These are phyloP conservation scores for Psittacula echo DNA, from an alignment of 2,797 vertebrate genomes.

Conservation along the genomic window DNA sequence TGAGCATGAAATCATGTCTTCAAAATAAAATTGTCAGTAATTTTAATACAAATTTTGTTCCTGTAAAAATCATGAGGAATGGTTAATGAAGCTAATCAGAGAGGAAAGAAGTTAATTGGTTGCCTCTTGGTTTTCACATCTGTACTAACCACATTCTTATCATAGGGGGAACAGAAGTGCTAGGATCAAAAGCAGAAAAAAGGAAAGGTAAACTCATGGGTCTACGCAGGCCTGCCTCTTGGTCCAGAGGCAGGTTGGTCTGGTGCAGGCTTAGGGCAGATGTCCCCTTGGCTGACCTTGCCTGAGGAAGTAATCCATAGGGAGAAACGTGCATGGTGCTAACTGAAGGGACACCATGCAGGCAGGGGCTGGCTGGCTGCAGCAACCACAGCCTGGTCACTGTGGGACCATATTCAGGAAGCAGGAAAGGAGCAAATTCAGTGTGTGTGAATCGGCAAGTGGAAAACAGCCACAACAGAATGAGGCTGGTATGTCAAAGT, in stretches of 20 bases:
- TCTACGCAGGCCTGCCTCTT: background rate
- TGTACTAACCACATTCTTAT: background rate
- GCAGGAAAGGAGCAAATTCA: background rate
- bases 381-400: background rate
- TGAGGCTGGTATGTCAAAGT: background rate
- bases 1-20: background rate
- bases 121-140: background rate
- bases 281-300: background rate
- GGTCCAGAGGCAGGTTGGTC: background rate
- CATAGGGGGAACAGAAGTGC: background rate
- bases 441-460: background rate
- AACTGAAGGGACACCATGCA: background rate
- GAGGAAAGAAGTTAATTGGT: background rate
- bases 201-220: background rate
- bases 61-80: background rate
- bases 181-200: background rate
- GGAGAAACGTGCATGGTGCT: background rate
- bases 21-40: background rate
- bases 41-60: background rate
- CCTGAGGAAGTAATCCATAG: fast-evolving
- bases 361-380: background rate
- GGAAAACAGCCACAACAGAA: background rate
- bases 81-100: background rate
- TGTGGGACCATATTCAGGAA: background rate
- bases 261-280: background rate